These are phyloP conservation scores for Moxostoma hubbsi DNA, from an alignment of 2,797 vertebrate species.

Conservation along the genomic window DNA sequence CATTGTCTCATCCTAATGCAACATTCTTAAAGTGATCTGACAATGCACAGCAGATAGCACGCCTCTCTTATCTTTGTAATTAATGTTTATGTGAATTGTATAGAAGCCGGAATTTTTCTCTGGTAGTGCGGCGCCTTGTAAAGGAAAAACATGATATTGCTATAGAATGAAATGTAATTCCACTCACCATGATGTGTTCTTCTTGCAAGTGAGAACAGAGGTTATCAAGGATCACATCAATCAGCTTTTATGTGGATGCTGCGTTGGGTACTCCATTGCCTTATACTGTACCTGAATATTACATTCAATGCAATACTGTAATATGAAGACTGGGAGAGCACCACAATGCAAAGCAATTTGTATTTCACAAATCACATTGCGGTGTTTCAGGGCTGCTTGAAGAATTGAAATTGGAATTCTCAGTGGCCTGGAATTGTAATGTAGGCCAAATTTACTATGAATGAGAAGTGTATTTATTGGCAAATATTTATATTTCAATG, in stretches of 20 bases:
- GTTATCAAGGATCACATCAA: conserved; percentile 56
- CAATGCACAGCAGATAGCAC: conserved; percentile 24
- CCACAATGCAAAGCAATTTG: too few relatives aligned
- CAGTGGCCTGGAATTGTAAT: neutral
- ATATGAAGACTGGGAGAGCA: conserved; percentile 23
- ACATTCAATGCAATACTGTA: conserved; percentile 67
- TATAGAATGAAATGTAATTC: conserved; percentile 68
- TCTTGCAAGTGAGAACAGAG: conserved; percentile 63
- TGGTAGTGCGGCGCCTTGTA: conserved; percentile 37
- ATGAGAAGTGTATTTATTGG: too few relatives aligned
- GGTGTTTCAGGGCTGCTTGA: neutral
- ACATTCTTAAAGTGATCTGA: conserved; percentile 24
- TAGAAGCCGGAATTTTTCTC: conserved; percentile 59
- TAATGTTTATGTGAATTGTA: conserved; percentile 56
- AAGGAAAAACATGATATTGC: conserved; percentile 63
- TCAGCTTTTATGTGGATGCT: conserved; percentile 62
- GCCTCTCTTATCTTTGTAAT: conserved; percentile 44
- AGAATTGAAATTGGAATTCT: neutral
- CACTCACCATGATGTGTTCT: conserved; percentile 69
- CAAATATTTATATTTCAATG: too few relatives aligned
- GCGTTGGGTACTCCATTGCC: conserved; percentile 54
- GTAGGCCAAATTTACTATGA: too few relatives aligned
- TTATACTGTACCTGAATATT: conserved; percentile 60
- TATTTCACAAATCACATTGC: too few relatives aligned
- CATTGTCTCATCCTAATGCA: neutral